Base-by-base conservation (phyloP, 2,888 invertebrate species). In the Oligia strigilis region DNA sequence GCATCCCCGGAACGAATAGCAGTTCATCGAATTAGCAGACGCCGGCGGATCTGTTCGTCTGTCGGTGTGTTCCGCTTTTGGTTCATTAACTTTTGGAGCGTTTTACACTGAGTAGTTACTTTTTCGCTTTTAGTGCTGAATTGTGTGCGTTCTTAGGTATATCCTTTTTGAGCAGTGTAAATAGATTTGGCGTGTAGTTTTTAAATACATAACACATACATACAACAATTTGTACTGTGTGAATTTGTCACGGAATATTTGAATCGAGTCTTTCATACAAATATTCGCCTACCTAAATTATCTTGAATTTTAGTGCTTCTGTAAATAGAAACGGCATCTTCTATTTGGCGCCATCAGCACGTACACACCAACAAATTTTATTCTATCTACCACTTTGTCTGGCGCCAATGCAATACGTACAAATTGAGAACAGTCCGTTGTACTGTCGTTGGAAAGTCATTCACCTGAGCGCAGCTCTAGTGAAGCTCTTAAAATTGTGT, bases 11-110 rank as follows among this genome's bases (percentile, higher is more conserved):
- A 86, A 83, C 83, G 87, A 89, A 89, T 86, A 83, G 83, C 78
- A 87, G 88, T 87, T 92, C 86, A 92, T 92, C 89, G 90, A 89
- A 91, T 93, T 92, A 92, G 85, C 81, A 80, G 86, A 77, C 87
- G 83, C 87, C 79, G 83, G 74, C 75, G 86, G 85, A 85, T 84
- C 73, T 78, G 71, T n/a, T 40, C 73, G 73, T 75, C 70, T 75
- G 62, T 49, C 40, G 72, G 76, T 67, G 46, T 75, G 71, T 71
- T 75, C 70, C 72, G 67, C 77, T 77, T 81, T 75, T 75, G 67
- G 74, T 80, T 76, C 71, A 81, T 88, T 87, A 80, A 69, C 70
- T 65, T 75, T 78, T 55, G 19, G 40, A 55, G n/a, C 62, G 66
- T 70, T 83, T 69, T 46, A 60, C 46, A 73, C 17, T 62, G n/a